These are phyloP conservation scores for Cerastis leucographa DNA, from an alignment of 2,888 invertebrate genomes.

Conservation along the genomic window DNA sequence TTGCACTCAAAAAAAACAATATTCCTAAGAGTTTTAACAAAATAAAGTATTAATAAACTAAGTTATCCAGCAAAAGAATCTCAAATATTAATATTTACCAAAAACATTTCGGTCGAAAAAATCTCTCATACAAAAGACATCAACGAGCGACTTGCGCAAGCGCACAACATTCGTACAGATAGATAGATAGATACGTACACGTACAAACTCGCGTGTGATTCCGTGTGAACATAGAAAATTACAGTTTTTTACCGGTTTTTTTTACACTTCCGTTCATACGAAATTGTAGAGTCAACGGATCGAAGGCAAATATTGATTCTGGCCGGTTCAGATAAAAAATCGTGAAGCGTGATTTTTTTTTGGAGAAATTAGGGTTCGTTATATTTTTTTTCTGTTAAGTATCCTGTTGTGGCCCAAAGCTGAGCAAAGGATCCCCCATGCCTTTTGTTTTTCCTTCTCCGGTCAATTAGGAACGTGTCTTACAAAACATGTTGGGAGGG, in stretches of 20 bases:
- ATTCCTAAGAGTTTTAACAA: not conserved
- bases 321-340: constrained; percentile 61
- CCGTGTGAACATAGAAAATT: constrained; percentile 65
- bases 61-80: not conserved
- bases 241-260: constrained; percentile 67
- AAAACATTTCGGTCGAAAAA: constrained; percentile 7
- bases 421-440: not conserved
- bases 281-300: constrained; percentile 78
- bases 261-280: constrained; percentile 67
- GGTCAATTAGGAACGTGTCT: not conserved
- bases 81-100: not conserved
- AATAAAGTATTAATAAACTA: not conserved
- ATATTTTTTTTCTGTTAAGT: not conserved
- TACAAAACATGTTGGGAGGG: not conserved
- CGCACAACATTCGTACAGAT: constrained; percentile 48
- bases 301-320: constrained; percentile 79
- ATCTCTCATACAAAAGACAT: constrained; percentile 77
- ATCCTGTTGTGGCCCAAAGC: not conserved
- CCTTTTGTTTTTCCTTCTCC: not conserved
- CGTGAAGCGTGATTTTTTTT: constrained; percentile 28
- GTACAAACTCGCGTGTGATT: constrained; percentile 59
- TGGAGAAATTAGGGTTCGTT: constrained; percentile 51
- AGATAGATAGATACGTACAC: too few species aligned
- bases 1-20: not conserved
- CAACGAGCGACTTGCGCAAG: constrained; percentile 71